phyloP scores from a whole-genome alignment of 2,113 vertebrate genomes.

The Nibea albiflora region DNA sequence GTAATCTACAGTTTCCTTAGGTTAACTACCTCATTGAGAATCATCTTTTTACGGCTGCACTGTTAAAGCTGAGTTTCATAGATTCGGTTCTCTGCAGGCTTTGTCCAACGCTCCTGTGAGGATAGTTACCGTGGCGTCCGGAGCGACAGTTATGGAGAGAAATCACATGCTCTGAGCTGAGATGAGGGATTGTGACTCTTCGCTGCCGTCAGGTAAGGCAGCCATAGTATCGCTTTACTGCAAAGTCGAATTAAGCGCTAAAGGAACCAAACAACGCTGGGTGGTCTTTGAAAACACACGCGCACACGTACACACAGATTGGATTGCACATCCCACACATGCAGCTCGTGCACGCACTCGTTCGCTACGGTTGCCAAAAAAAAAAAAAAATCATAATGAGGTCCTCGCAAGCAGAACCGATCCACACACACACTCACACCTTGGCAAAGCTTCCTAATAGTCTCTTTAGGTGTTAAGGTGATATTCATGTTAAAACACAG shows the following conservation, averaged over 20 bases:
- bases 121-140: not conserved
- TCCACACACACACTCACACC: not conserved
- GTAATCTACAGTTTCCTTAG: not conserved
- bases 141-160: not conserved
- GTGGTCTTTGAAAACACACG: slow-evolving; percentile 43
- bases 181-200: too few species aligned
- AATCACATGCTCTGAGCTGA: too few species aligned
- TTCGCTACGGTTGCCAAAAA: slow-evolving; percentile 11
- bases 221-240: not conserved
- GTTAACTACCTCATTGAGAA: not conserved
- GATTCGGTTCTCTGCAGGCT: not conserved
- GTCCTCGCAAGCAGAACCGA: slow-evolving; percentile 14
- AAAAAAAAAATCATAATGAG: slow-evolving; percentile 20
- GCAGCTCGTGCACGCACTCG: not conserved
- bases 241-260: not conserved
- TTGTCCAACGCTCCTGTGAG: not conserved
- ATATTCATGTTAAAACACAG: slow-evolving; percentile 48
- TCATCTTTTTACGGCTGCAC: not conserved
- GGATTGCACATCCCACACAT: not conserved
- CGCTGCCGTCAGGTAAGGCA: not conserved
- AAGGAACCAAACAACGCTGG: slow-evolving; percentile 42
- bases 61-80: not conserved
- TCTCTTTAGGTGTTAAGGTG: slow-evolving; percentile 56
- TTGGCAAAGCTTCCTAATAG: slow-evolving; percentile 20
- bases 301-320: not conserved